Evolutionary conservation across 2,113 vertebrate genomes (phyloP), one percentile per base, ranked within the genome.

Genomic region (Carassius gibelio): DNA sequence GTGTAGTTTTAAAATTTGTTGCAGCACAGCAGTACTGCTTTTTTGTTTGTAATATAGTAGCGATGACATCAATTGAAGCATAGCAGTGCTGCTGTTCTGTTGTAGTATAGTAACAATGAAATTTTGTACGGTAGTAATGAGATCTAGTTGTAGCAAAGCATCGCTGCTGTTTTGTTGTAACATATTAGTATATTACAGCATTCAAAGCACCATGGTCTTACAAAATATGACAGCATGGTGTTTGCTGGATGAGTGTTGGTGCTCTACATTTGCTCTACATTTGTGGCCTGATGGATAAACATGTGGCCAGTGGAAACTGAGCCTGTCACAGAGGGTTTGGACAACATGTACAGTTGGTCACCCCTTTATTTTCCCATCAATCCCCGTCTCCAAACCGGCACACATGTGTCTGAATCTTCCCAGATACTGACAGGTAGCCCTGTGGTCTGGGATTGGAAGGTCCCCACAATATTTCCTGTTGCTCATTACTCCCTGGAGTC

Each of bases 291-390:
- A 74, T 76, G 1, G 57, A 36, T 66, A 75, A 55, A 10, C 23
- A 26, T 45, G 19, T 52, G 50, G 11, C 30, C 26, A 38, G 0
- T 78, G 30, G 52, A 78, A 59, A 57, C 48, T 10, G 71, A 57
- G 76, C 19, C 19, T 76, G 14, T 52, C 26, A 8, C 74, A 19
- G 14, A 55, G 23, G 34, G 6, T 79, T 61, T 79, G 34, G 14
- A 81, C 59, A 66, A 38, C 15, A 48, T 1, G 42, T 9, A 48
- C 38, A 26, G 38, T 50, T 8, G 1, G 1, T 79, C 57, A 8
- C 34, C 26, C 30, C 17, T 74, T 8, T 79, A 48, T 66, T 81
- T 80, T 38, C 69, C 55, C 36, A 74, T 80, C 15, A 85, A 61
- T 74, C 38, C 76, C 26, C 0, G 0, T 85, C 38, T 62, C n/a